Base-by-base conservation (phyloP, 1,140 invertebrate species). In the Calliphora vicina region DNA sequence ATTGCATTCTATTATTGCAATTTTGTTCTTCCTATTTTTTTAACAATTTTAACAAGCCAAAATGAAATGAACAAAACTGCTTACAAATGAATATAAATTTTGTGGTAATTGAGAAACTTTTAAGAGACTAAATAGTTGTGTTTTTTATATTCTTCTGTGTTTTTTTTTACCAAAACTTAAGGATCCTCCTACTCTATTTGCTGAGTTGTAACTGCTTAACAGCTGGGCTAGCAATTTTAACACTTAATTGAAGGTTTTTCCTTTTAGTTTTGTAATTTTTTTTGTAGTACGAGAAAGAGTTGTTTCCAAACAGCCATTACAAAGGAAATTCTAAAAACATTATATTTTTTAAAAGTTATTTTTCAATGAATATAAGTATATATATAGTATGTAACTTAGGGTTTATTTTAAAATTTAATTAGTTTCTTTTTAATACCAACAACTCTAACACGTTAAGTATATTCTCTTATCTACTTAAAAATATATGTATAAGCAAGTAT, bases 321-420 rank as follows among this genome's bases (percentile, higher is more conserved):
- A 67, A 67, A 61, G 10, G 12, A 57, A n/a, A 57, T n/a, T 13
- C 13, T 0, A 57, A 57, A 57, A 57, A 15, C n/a, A 57, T 17
- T 57, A 57, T 15, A 15, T 67, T 8, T 67, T 23, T 67, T 23
- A 67, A 67, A 23, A 67, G 20, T 4, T 23, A 5, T 61, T 67
- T 67, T 3, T 10, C 61, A 67, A 67, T 67, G 50, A 61, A 67
- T 67, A 67, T 67, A 67, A 67, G 23, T 23, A 17, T 10, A 2
- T 23, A 23, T 6, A 23, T 1, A 67, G 20, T 23, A 23, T 1
- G 23, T 23, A 76, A 42, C 29, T 76, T 42, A 35, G 29, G 73
- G 73, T 42, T 76, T 76, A 76, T 35, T 76, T 57, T 76, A 76
- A 76, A 76, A 76, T 76, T 76, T 76, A 76, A 76, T 76, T 76